Evolutionary conservation across 2,113 vertebrate species (phyloP).

Genomic region (Lanius collurio): DNA sequence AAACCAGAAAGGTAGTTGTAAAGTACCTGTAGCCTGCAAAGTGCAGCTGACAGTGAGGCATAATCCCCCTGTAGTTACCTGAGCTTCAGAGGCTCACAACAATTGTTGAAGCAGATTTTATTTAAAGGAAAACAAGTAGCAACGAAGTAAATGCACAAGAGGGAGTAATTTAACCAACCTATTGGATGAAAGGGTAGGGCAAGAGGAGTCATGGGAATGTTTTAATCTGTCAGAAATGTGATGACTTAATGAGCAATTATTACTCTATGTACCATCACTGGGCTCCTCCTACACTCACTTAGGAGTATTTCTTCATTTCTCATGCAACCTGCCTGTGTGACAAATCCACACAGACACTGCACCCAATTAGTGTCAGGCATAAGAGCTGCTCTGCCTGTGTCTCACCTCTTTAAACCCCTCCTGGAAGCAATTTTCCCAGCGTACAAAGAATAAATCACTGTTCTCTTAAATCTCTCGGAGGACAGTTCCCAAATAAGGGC

Average conservation of each 20-base stretch:
- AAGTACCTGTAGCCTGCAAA: not conserved
- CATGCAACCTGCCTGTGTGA: not conserved
- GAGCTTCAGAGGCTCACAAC: not conserved
- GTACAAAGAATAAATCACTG: not conserved
- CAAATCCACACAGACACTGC: not conserved
- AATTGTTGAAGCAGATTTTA: not conserved
- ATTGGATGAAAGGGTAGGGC: not conserved
- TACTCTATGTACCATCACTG: not conserved
- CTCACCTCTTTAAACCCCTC: not conserved
- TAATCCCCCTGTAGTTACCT: not conserved
- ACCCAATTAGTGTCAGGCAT: not conserved
- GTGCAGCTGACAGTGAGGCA: not conserved
- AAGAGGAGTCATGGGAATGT: not conserved
- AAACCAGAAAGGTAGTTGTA: not conserved
- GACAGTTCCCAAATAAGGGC: not conserved
- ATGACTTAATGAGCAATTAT: not conserved
- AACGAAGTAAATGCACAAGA: not conserved
- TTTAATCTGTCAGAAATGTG: not conserved
- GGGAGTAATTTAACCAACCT: not conserved
- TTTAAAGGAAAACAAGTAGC: not conserved
- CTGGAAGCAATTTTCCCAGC: not conserved
- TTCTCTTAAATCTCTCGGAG: not conserved
- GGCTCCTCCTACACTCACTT: not conserved
- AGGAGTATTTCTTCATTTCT: not conserved
- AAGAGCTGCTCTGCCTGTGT: not conserved